phyloP scores from a whole-genome alignment of 2,113 vertebrate species.

The Centrocercus urophasianus region DNA sequence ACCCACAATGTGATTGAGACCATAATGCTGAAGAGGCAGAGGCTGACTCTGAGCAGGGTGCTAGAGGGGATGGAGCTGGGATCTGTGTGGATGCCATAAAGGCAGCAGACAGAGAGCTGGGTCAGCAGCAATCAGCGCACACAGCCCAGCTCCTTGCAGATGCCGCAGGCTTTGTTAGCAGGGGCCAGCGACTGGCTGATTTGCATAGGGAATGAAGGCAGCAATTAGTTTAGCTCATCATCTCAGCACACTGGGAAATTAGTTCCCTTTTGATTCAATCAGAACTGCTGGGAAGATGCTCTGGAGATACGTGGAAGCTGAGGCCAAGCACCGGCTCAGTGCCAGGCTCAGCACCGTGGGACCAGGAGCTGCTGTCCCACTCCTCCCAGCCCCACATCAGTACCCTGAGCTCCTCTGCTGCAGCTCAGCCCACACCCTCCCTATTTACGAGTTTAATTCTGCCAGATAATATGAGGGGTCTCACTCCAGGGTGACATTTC shows the following conservation, averaged over 20 bases:
- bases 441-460: fast-evolving
- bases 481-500: fast-evolving
- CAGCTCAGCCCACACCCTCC: neutral
- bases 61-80: neutral
- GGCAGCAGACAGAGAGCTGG: fast-evolving
- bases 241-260: slow-evolving; percentile 14
- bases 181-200: neutral
- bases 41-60: neutral
- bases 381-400: neutral
- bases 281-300: slow-evolving; percentile 19
- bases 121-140: fast-evolving
- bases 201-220: slow-evolving; percentile 43
- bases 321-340: fast-evolving
- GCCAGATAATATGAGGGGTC: fast-evolving
- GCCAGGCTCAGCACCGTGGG: fast-evolving
- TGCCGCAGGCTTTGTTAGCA: neutral
- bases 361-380: fast-evolving
- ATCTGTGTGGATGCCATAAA: fast-evolving
- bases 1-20: fast-evolving
- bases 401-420: fast-evolving
- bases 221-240: slow-evolving; percentile 35
- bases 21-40: neutral
- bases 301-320: fast-evolving
- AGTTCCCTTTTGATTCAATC: neutral
- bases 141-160: neutral